phyloP scores from a whole-genome alignment of 2,888 invertebrate genomes.

The Sturmia bella region DNA sequence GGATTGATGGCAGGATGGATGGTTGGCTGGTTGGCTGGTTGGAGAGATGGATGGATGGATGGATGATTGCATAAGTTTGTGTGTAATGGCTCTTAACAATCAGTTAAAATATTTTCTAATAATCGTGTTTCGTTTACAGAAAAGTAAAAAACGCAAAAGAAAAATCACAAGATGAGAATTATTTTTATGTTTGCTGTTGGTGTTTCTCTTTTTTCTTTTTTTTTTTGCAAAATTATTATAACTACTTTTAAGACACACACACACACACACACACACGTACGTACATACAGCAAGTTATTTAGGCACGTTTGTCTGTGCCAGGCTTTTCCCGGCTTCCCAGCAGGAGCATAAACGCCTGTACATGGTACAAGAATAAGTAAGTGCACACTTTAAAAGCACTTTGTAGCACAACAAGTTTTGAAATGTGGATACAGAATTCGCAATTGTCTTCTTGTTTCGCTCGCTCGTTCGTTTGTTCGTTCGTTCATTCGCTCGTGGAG shows the following conservation, averaged over 20 bases:
- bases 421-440: constrained; percentile 42
- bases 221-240: constrained; percentile 62
- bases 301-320: too few relatives aligned
- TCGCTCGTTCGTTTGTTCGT: too few relatives aligned
- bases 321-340: background rate
- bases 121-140: constrained; percentile 60
- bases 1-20: constrained; percentile 33
- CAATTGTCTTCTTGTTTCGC: constrained; percentile 33
- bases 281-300: too few relatives aligned
- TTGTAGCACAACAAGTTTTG: constrained; percentile 28
- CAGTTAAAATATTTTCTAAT: constrained; percentile 70
- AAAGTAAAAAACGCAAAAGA: constrained; percentile 6
- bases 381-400: constrained; percentile 32
- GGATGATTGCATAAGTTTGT: constrained; percentile 36
- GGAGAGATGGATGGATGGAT: constrained; percentile 21
- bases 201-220: constrained; percentile 9
- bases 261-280: too few relatives aligned
- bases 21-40: constrained; percentile 10
- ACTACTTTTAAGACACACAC: constrained; percentile 37
- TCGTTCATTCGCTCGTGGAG: constrained; percentile 9
- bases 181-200: constrained; percentile 28
- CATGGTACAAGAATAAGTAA: constrained; percentile 29
- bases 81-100: constrained; percentile 61
- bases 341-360: constrained; percentile 22
- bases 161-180: constrained; percentile 26